phyloP scores from a whole-genome alignment of 1,140 invertebrate genomes.

The Centruroides sculpturatus region DNA sequence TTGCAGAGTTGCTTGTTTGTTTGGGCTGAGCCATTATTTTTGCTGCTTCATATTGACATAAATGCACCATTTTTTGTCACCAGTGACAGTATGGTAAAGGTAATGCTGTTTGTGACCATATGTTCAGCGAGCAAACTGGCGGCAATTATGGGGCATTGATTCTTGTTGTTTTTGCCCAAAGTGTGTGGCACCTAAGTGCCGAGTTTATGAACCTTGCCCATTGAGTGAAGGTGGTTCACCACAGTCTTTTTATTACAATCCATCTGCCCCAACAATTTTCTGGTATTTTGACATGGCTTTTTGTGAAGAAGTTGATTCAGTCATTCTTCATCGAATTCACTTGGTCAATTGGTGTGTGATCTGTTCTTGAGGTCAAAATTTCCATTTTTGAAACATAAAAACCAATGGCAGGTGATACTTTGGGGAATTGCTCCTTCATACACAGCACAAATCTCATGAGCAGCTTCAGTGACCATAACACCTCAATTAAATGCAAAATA shows the following conservation, averaged over 20 bases:
- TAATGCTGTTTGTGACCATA: slow-evolving; percentile 3
- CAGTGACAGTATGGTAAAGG: slow-evolving; percentile 4
- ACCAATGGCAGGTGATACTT: slow-evolving; percentile 1
- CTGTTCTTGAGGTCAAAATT: slow-evolving; percentile 6
- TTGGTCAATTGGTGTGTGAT: background rate
- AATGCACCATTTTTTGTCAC: slow-evolving; percentile 7
- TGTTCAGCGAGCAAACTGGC: slow-evolving; percentile 1
- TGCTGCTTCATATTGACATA: slow-evolving; percentile 6
- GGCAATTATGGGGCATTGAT: background rate
- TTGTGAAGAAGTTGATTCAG: slow-evolving; percentile 4
- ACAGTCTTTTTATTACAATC: background rate
- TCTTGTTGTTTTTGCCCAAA: background rate
- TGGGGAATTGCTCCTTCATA: background rate
- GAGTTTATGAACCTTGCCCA: slow-evolving; percentile 1
- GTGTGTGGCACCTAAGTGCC: background rate
- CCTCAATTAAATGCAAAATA: background rate
- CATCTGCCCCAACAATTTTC: slow-evolving; percentile 3
- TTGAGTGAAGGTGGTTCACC: slow-evolving; percentile 3
- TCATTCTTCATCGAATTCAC: slow-evolving; percentile 1
- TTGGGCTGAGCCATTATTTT: background rate
- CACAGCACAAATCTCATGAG: background rate
- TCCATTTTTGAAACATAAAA: slow-evolving; percentile 1
- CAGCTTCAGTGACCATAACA: background rate
- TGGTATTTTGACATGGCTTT: background rate
- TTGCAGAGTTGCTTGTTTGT: background rate